Percentiles rank a stretch among this genome's conserved stretches.
Conservation (phyloP, 2,888 invertebrate genomes). For the Xestia rhomboidea region DNA sequence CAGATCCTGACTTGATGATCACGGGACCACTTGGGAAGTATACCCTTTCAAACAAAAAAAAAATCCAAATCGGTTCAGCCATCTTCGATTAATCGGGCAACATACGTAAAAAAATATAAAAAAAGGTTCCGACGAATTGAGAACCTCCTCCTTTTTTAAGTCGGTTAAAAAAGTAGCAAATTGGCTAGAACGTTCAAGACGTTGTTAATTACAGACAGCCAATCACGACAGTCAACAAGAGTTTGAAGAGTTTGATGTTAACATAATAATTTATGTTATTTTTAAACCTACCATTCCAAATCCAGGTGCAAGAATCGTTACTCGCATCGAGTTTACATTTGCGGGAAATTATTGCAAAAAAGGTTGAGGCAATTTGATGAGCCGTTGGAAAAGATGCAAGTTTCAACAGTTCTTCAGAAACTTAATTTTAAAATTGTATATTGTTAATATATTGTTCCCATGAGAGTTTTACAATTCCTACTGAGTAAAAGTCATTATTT, state of each 20-base stretch:
- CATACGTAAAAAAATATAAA: too few relatives aligned
- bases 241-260: not conserved
- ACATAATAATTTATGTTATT: not conserved
- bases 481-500: too few relatives aligned
- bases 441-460: not conserved
- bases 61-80: too few relatives aligned
- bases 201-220: not conserved
- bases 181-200: not conserved
- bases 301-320: not conserved
- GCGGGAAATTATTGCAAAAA: constrained; percentile 34
- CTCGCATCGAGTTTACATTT: too few relatives aligned
- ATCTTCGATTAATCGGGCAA: too few relatives aligned
- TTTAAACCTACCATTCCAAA: not conserved
- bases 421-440: not conserved
- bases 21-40: too few relatives aligned
- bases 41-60: too few relatives aligned
- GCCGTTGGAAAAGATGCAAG: constrained; percentile 21
- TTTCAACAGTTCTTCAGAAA: constrained; percentile 16
- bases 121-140: too few relatives aligned
- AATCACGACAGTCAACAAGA: not conserved
- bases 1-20: too few relatives aligned
- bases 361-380: constrained; percentile 5
- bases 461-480: not conserved
- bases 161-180: not conserved
- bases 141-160: too few relatives aligned